phyloP scores from a whole-genome alignment of 2,113 vertebrate genomes.

The Lipophrys pholis region DNA sequence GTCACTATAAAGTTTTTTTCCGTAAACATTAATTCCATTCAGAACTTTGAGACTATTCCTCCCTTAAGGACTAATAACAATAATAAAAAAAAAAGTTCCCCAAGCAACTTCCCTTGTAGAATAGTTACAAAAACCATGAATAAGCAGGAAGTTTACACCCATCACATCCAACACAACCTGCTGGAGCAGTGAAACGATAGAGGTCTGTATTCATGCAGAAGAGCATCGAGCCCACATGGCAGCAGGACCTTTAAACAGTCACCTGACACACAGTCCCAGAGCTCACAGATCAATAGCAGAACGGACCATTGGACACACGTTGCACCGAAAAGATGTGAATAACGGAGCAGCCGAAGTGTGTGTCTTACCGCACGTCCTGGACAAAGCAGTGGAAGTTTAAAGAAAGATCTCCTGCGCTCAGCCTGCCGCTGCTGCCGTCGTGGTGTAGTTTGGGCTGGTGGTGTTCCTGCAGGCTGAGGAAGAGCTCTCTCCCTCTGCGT shows the following conservation, averaged over 20 bases:
- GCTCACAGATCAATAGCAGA: slow-evolving; percentile 39
- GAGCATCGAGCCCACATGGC: slow-evolving; percentile 55
- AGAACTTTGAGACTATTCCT: slow-evolving; percentile 11
- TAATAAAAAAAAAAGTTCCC: neutral
- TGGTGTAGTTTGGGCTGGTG: neutral
- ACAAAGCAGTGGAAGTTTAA: slow-evolving; percentile 4
- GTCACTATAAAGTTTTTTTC: neutral
- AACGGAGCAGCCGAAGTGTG: neutral
- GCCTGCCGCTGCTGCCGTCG: slow-evolving; percentile 21
- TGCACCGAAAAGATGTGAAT: no score
- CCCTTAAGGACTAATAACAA: neutral
- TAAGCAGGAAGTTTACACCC: neutral
- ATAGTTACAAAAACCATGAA: neutral
- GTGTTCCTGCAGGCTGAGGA: slow-evolving; percentile 38
- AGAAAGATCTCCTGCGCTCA: slow-evolving; percentile 32
- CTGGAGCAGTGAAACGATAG: slow-evolving; percentile 53
- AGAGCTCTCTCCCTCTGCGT: slow-evolving; percentile 53
- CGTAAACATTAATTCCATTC: slow-evolving; percentile 1
- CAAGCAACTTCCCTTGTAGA: slow-evolving; percentile 2
- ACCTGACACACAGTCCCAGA: slow-evolving; percentile 26
- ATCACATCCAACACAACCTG: slow-evolving; percentile 19
- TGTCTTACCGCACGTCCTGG: slow-evolving; percentile 59
- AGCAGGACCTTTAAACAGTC: slow-evolving; percentile 42
- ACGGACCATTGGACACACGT: slow-evolving; percentile 1
- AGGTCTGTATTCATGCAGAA: slow-evolving; percentile 61